Conservation (phyloP, 2,888 invertebrate species). For the Aproaerema taeniolella region DNA sequence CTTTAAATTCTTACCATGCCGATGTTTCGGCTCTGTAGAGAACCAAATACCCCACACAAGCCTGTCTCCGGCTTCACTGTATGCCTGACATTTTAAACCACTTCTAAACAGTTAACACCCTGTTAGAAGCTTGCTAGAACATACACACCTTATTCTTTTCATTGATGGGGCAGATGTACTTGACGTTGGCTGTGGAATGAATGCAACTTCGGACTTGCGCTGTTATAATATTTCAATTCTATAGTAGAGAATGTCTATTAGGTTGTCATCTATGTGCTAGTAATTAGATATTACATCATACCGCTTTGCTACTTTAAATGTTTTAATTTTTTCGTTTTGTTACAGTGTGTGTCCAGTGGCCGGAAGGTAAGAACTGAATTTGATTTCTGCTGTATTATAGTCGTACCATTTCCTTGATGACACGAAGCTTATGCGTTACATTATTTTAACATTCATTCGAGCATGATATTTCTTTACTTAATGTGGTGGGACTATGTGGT, state of each 20-base stretch:
- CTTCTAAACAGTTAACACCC: conserved; percentile 42
- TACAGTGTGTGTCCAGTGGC: conserved; percentile 95
- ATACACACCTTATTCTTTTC: conserved; percentile 29
- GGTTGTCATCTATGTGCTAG: conserved; percentile 56
- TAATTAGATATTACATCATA: conserved; percentile 25
- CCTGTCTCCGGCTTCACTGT: conserved; percentile 54
- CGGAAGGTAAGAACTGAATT: conserved; percentile 83
- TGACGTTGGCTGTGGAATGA: conserved; percentile 55
- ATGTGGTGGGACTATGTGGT: conserved; percentile 65
- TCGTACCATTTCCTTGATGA: conserved; percentile 30
- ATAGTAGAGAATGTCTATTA: conserved; percentile 67
- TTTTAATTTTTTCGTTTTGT: conserved; percentile 65
- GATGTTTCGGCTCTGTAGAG: too few species aligned
- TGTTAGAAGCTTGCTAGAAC: conserved; percentile 59
- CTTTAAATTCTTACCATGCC: too few species aligned
- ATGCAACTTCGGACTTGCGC: conserved; percentile 60
- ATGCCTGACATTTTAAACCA: conserved; percentile 42
- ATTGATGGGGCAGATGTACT: conserved; percentile 34
- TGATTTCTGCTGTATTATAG: conserved; percentile 32
- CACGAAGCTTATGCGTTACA: conserved; percentile 63
- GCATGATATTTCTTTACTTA: conserved; percentile 63
- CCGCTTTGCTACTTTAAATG: conserved; percentile 13
- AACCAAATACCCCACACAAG: conserved; percentile 4
- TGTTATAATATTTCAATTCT: conserved; percentile 50
- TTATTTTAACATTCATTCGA: conserved; percentile 67